Percentiles rank a stretch among this genome's conserved stretches.
Conservation (phyloP, 2,888 invertebrate species). For the Panopea generosa region DNA sequence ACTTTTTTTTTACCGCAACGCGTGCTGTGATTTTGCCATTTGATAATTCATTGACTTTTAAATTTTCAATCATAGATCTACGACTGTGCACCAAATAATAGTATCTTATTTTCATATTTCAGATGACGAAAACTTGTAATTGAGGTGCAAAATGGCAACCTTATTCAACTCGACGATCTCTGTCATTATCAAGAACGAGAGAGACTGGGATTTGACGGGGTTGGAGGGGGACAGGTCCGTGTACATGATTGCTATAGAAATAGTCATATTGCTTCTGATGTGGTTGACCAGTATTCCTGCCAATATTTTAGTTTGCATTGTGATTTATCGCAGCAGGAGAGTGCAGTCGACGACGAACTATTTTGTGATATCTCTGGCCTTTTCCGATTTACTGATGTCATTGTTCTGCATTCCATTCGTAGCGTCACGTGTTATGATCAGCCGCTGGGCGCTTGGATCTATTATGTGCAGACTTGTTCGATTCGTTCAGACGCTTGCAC, state of each 20-base stretch:
- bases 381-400: conserved; percentile 73
- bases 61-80: too few species aligned
- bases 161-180: conserved; percentile 1
- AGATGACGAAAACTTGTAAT: too few species aligned
- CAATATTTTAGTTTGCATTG: conserved; percentile 81
- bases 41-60: too few species aligned
- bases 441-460: conserved; percentile 73
- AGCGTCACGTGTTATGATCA: conserved; percentile 63
- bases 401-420: conserved; percentile 75
- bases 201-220: neutral
- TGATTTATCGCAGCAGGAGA: conserved; percentile 82
- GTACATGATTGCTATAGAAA: conserved; percentile 36
- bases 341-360: conserved; percentile 84
- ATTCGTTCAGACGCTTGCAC: conserved; percentile 71
- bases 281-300: conserved; percentile 73
- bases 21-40: too few species aligned
- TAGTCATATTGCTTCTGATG: conserved; percentile 37
- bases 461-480: conserved; percentile 77
- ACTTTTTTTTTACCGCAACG: too few species aligned
- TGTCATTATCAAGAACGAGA: neutral
- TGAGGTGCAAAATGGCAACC: neutral
- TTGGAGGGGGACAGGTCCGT: conserved; percentile 21
- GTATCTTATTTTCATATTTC: too few species aligned
- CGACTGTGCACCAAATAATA: too few species aligned
- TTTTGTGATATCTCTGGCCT: conserved; percentile 81